Conservation (phyloP, 2,113 vertebrate genomes). For the Cavia aperea region DNA sequence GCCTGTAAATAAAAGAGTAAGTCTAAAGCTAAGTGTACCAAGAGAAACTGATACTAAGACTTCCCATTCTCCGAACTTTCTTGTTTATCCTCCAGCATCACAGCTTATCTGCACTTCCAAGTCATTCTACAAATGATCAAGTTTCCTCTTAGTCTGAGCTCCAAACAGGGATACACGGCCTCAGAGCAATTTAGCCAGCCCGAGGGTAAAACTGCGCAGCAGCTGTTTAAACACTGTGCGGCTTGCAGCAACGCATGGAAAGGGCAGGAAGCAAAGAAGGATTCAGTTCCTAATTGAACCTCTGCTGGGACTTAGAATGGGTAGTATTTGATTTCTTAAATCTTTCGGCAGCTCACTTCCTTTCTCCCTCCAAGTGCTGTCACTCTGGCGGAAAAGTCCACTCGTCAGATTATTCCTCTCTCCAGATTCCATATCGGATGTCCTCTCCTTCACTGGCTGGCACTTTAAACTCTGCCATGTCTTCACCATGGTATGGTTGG, state of each 20-base stretch:
- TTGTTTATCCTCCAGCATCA: neutral
- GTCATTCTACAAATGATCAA: conserved; percentile 46
- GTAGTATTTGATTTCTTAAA: conserved; percentile 54
- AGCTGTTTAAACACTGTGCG: conserved; percentile 67
- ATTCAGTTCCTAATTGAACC: conserved; percentile 57
- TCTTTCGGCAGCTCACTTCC: neutral
- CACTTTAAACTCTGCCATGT: neutral
- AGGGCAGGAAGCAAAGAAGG: conserved; percentile 43
- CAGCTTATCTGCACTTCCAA: conserved; percentile 15
- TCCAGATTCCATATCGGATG: neutral
- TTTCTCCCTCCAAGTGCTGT: neutral
- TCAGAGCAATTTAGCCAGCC: conserved; percentile 46
- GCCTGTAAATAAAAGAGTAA: neutral
- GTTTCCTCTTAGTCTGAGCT: conserved; percentile 52
- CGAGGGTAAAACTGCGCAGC: conserved; percentile 52
- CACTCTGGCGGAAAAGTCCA: neutral
- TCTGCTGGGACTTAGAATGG: conserved; percentile 50
- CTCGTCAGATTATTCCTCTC: neutral
- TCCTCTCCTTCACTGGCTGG: neutral
- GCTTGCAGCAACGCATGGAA: neutral
- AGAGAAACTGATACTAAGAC: neutral
- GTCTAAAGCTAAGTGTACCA: neutral
- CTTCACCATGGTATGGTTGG: neutral
- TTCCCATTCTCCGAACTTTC: neutral
- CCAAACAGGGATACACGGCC: conserved; percentile 31